Evolutionary conservation across 92 coral and sea anemone species (phyloP), one percentile per base, ranked within the genome.

Genomic region (Nematostella vectensis): DNA sequence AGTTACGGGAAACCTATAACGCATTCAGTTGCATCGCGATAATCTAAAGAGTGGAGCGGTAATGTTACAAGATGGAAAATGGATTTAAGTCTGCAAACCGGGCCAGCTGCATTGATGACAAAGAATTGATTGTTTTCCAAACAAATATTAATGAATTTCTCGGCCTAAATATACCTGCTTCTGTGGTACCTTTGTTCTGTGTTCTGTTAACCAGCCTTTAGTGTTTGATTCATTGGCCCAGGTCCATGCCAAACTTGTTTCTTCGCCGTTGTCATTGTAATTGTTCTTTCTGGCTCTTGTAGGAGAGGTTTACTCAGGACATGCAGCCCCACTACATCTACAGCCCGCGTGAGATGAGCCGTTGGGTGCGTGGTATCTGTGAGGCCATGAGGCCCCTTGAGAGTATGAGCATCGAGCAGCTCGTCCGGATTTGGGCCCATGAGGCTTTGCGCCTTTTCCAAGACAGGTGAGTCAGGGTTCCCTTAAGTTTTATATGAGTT

Each of bases 281-380:
- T n/a, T n/a, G n/a, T n/a, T n/a, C n/a, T n/a, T 31, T 4, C 19
- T 29, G 39, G 13, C 25, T 26, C 27, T 60, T 24, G 15, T 48
- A 88, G 96, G 99, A 93, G 51, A 91, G 99, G 29, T 93, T 93
- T 58, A 93, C 99, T 21, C 99, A 93, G 59, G 99, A 93, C 74
- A 93, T 93, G 99, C 99, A 93, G 74, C 99, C 99, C 1, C 99
- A 93, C 53, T 93, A 93, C 71, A 93, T 93, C 78, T 93, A 93
- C 99, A 86, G 96, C 48, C 99, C 99, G 17, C 96, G 99, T 61
- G 99, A 93, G 69, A 93, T 93, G 99, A 78, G 91, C 0, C 82
- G 99, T 11, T 93, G 99, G 99, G 99, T 93, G 42, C 63, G 99
- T 42, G 99, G 99, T 16, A 86, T 93, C 55, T 88, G 88, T 56